Base-by-base conservation (phyloP, 2,888 invertebrate genomes). In the Tuberolachnus salignus region DNA sequence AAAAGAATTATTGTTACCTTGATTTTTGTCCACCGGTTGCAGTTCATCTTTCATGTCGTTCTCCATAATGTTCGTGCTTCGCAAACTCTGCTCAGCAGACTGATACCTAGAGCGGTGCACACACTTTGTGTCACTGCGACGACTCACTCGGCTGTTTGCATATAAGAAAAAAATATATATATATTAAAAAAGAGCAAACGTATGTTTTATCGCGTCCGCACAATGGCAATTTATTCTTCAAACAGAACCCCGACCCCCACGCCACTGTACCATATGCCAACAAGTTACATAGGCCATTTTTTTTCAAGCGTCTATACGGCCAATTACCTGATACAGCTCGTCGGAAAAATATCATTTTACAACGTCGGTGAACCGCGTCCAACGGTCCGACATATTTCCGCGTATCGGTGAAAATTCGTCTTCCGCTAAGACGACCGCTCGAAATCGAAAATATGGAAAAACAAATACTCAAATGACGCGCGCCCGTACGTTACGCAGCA, bases 31-130 rank as follows among this genome's bases (percentile, higher is more conserved):
- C 0, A 34, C 26, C 11, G 67, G 49, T 16, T 67, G 67, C 3
- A 57, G 46, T 42, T 67, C 49, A 3, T 69, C 57, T 16, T 46
- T 78, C 14, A 67, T 14, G 46, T 78, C n/a, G 59, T 78, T 78
- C n/a, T 78, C 75, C 75, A 78, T 78, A 21, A 19, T 21, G 4
- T 19, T 6, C 1, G 72, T 46, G 1, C 11, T 11, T 19, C 51
- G 16, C 55, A 55, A 10, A 21, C 55, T 21, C 11, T 55, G 1
- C 34, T 34, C 34, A 34, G 6, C 34, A 3, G 6, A 34, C 34
- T n/a, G 34, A 6, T 34, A 34, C 34, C 34, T 34, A 34, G 34
- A 34, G 34, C 6, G 34, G 6, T 34, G 6, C 3, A 34, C 34
- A 34, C 34, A 34, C 34, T 34, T 34, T 34, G 34, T 34, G 6